phyloP scores from a whole-genome alignment of 2,113 vertebrate genomes.

The Oryzias melastigma region DNA sequence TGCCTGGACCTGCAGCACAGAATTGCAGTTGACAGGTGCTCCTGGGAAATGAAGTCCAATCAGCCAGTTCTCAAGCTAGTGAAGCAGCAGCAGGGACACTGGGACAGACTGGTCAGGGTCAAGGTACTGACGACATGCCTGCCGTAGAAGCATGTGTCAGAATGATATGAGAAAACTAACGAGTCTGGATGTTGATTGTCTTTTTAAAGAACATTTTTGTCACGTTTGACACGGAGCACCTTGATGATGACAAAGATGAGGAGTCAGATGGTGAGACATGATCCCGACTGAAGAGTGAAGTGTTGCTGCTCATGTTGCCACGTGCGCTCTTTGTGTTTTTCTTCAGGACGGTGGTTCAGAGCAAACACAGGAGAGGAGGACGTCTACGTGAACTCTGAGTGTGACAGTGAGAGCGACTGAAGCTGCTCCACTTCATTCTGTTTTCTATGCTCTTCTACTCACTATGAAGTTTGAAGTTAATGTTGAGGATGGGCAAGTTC shows the following conservation, averaged over 20 bases:
- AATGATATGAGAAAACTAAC: background rate
- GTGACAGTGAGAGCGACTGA: constrained; percentile 70
- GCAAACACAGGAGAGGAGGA: constrained; percentile 47
- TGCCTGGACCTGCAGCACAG: constrained; percentile 54
- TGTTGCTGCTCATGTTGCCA: background rate
- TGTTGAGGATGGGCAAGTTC: no score
- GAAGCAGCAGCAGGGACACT: constrained; percentile 56
- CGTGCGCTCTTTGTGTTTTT: background rate
- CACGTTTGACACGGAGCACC: constrained; percentile 67
- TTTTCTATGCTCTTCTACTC: background rate
- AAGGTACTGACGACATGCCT: constrained; percentile 47
- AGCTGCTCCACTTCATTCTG: background rate
- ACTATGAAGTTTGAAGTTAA: background rate
- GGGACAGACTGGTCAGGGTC: constrained; percentile 60
- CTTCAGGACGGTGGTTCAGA: constrained; percentile 52
- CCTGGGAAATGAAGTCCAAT: constrained; percentile 66
- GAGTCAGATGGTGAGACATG: constrained; percentile 33
- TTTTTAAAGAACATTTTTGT: constrained; percentile 70
- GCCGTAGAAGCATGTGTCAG: background rate
- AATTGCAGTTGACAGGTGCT: constrained; percentile 50
- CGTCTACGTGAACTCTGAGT: constrained; percentile 45
- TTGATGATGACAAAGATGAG: constrained; percentile 54
- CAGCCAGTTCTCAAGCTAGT: constrained; percentile 70
- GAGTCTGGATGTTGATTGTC: background rate
- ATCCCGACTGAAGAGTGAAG: background rate